Evolutionary conservation across 1,140 invertebrate species (phyloP).

Genomic region (Drosophila arawakana): DNA sequence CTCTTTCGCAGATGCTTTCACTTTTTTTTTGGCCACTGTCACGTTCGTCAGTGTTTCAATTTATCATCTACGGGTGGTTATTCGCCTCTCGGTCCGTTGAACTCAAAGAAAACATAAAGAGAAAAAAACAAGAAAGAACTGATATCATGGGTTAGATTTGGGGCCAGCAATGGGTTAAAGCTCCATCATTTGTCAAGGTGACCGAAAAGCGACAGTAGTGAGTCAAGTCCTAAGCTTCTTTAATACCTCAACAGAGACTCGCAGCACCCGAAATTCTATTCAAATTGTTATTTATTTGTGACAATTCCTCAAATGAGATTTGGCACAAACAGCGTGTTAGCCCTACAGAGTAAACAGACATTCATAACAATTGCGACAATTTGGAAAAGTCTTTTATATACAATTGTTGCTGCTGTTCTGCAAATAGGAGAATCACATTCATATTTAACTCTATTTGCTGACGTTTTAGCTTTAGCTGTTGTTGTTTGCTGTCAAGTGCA

Average conservation of each 20-base stretch:
- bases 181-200: slow-evolving; percentile 63
- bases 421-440: slow-evolving; percentile 23
- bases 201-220: slow-evolving; percentile 15
- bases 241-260: slow-evolving; percentile 5
- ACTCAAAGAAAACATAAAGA: slow-evolving; percentile 18
- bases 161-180: slow-evolving; percentile 47
- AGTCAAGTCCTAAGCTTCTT: slow-evolving; percentile 22
- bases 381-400: slow-evolving; percentile 11
- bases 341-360: slow-evolving; percentile 31
- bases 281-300: slow-evolving; percentile 67
- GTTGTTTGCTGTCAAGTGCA: slow-evolving; percentile 9
- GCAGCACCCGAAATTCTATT: slow-evolving; percentile 44
- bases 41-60: slow-evolving; percentile 72
- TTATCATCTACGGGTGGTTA: slow-evolving; percentile 71
- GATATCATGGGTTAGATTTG: slow-evolving; percentile 26
- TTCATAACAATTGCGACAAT: slow-evolving; percentile 43
- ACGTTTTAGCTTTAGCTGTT: neutral
- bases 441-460: slow-evolving; percentile 60
- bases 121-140: slow-evolving; percentile 24
- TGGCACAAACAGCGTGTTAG: slow-evolving; percentile 29
- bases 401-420: slow-evolving; percentile 1
- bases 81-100: slow-evolving; percentile 56
- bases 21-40: slow-evolving; percentile 75
- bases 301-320: slow-evolving; percentile 69
- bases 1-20: slow-evolving; percentile 71